These are phyloP conservation scores for Megastigmus dorsalis DNA, from an alignment of 2,888 invertebrate genomes.

Conservation along the genomic window DNA sequence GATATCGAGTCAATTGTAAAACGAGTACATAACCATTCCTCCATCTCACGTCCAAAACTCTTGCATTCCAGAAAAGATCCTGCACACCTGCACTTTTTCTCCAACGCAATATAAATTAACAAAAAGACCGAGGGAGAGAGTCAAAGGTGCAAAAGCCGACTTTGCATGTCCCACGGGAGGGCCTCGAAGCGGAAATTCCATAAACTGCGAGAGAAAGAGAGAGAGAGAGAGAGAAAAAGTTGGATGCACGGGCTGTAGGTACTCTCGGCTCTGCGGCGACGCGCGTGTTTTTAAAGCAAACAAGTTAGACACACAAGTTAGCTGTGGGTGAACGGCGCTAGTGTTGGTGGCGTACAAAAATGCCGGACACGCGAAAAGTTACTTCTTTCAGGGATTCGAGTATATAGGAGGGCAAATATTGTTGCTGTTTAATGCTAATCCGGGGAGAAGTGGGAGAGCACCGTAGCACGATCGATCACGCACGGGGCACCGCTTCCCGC, in stretches of 20 bases:
- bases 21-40: too few relatives aligned
- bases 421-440: constrained; percentile 40
- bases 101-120: background rate
- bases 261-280: too few relatives aligned
- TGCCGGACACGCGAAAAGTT: constrained; percentile 8
- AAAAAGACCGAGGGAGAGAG: background rate
- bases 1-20: too few relatives aligned
- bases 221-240: too few relatives aligned
- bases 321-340: background rate
- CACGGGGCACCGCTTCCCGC: too few relatives aligned
- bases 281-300: constrained; percentile 23
- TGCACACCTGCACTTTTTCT: too few relatives aligned
- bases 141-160: background rate
- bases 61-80: too few relatives aligned
- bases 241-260: background rate
- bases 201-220: background rate
- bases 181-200: background rate
- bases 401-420: constrained; percentile 47
- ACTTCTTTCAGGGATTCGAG: constrained; percentile 14
- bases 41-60: too few relatives aligned
- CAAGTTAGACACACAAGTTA: constrained; percentile 1
- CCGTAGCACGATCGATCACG: background rate
- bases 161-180: background rate
- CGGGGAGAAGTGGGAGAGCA: constrained; percentile 20
- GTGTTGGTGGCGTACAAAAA: constrained; percentile 5